Evolutionary conservation across 2,888 invertebrate species (phyloP).

Genomic region (Agrilus cyanescens): DNA sequence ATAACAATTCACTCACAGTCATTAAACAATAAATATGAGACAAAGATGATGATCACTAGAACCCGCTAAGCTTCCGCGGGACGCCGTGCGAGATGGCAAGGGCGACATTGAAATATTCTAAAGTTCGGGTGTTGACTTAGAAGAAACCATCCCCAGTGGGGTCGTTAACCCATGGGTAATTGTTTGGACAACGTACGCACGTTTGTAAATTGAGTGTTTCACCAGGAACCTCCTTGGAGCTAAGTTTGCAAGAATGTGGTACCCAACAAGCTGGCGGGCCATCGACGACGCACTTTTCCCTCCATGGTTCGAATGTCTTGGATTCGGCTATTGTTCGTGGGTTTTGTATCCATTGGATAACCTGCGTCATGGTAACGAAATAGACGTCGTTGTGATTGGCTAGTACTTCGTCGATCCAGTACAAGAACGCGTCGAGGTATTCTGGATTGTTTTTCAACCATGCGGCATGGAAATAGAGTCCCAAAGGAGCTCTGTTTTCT

Average conservation of each 20-base stretch:
- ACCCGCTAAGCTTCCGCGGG: constrained; percentile 10
- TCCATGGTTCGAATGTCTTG: constrained; percentile 89
- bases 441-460: constrained; percentile 90
- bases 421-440: constrained; percentile 81
- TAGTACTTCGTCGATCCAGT: constrained; percentile 84
- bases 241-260: constrained; percentile 82
- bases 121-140: constrained; percentile 44
- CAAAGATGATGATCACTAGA: constrained; percentile 27
- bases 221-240: constrained; percentile 86
- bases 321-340: constrained; percentile 73
- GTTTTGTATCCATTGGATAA: constrained; percentile 92
- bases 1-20: constrained; percentile 32
- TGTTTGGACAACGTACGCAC: constrained; percentile 85
- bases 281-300: constrained; percentile 85
- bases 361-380: constrained; percentile 93
- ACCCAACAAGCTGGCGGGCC: constrained; percentile 76
- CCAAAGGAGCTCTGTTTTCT: constrained; percentile 78
- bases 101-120: constrained; percentile 22
- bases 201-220: constrained; percentile 90
- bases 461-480: constrained; percentile 87
- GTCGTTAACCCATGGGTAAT: constrained; percentile 91
- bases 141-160: constrained; percentile 84
- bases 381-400: constrained; percentile 81
- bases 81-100: constrained; percentile 11
- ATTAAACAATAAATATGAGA: constrained; percentile 30